Conservation (phyloP, 2,888 invertebrate genomes). For the Cheiracanthium punctorium region DNA sequence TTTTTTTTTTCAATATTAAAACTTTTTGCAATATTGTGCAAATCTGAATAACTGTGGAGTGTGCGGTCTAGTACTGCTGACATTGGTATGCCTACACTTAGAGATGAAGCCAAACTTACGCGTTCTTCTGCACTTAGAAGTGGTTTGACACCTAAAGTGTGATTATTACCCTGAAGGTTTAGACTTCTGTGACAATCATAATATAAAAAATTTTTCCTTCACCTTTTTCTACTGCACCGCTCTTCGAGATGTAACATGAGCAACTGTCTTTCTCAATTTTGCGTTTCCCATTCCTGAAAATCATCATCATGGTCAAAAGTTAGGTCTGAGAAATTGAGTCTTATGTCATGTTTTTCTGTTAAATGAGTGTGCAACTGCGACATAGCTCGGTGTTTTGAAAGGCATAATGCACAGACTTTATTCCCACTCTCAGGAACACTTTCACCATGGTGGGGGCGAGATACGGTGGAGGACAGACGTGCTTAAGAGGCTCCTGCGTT, state of each 20-base stretch:
- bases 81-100: background rate
- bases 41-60: background rate
- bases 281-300: no score
- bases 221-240: background rate
- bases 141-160: background rate
- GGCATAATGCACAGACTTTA: background rate
- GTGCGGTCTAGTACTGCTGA: background rate
- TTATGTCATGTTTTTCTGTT: background rate
- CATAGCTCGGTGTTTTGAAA: background rate
- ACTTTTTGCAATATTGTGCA: background rate
- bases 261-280: background rate
- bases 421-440: background rate
- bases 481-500: no score
- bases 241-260: background rate
- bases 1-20: conserved; percentile 9
- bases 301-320: background rate
- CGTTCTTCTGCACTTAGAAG: background rate
- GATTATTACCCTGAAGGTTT: background rate
- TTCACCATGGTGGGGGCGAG: background rate
- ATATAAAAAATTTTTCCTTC: background rate
- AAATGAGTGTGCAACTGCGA: background rate
- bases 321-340: background rate
- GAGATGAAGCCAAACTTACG: background rate
- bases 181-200: background rate
- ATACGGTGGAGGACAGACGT: no score